A percentile compares a stretch with the other conserved stretches of the same genome.
Evolutionary conservation across 2,888 invertebrate species (phyloP).

Genomic region (Cyaniris semiargus): DNA sequence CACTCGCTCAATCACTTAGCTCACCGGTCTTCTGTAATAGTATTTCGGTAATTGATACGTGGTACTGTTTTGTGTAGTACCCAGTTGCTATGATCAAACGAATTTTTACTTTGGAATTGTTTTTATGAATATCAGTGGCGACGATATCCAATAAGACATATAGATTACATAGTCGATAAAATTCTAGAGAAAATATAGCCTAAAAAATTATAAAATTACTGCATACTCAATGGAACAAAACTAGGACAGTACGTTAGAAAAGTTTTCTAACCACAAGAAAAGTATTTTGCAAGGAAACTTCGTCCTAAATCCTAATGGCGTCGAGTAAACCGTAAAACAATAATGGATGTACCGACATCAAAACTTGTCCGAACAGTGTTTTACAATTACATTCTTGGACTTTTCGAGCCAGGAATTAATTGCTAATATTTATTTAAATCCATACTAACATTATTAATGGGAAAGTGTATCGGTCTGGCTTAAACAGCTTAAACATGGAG

Average conservation of each 20-base stretch:
- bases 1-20: neutral
- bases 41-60: neutral
- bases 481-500: no score
- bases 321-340: neutral
- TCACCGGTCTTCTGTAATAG: neutral
- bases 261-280: neutral
- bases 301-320: neutral
- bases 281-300: neutral
- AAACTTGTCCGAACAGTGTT: neutral
- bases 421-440: neutral
- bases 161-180: neutral
- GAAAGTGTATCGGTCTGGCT: neutral
- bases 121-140: no score
- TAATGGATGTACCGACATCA: constrained; percentile 12
- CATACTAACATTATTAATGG: no score
- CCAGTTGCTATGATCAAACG: no score
- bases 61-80: no score
- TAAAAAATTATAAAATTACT: neutral
- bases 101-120: no score
- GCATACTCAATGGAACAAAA: neutral
- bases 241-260: neutral
- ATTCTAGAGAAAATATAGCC: neutral
- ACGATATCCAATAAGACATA: no score
- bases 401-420: neutral
- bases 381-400: neutral